Percentiles rank a stretch among this genome's conserved stretches.
Conservation (phyloP, 2,888 invertebrate genomes). For the Nemapogon koenigi region DNA sequence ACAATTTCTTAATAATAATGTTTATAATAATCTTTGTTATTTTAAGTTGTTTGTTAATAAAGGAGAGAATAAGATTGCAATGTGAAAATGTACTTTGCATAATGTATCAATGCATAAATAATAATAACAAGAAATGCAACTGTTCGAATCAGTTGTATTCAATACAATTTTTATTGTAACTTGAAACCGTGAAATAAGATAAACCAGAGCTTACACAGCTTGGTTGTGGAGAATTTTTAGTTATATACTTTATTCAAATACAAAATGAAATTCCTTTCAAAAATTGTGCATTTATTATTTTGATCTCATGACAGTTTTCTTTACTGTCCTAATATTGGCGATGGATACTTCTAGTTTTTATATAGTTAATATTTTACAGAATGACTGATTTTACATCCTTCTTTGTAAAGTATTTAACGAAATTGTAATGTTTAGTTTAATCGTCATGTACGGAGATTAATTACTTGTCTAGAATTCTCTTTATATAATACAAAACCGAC, state of each 20-base stretch:
- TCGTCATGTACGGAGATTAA: too few relatives aligned
- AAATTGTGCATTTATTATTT: conserved; percentile 48
- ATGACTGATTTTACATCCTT: too few relatives aligned
- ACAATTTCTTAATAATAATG: neutral
- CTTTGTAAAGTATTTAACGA: too few relatives aligned
- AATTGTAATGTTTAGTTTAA: too few relatives aligned
- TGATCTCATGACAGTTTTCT: conserved; percentile 42
- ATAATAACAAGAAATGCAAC: conserved; percentile 7
- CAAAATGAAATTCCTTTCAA: conserved; percentile 24
- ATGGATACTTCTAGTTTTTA: conserved; percentile 15
- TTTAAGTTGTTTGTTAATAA: conserved; percentile 34
- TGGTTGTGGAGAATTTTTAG: too few relatives aligned
- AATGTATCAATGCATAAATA: conserved; percentile 27
- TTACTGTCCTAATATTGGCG: conserved; percentile 15
- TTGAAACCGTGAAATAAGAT: too few relatives aligned
- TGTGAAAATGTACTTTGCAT: conserved; percentile 48
- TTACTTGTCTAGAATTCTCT: too few relatives aligned
- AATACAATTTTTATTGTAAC: conserved; percentile 45
- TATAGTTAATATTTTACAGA: too few relatives aligned
- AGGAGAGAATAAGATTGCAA: conserved; percentile 64
- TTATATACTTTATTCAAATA: too few relatives aligned
- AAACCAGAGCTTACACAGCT: too few relatives aligned
- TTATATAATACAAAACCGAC: too few relatives aligned
- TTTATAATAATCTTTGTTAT: neutral
- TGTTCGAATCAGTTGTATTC: conserved; percentile 50